Evolutionary conservation across 2,888 invertebrate species (phyloP).

Genomic region (Cephus runcator): DNA sequence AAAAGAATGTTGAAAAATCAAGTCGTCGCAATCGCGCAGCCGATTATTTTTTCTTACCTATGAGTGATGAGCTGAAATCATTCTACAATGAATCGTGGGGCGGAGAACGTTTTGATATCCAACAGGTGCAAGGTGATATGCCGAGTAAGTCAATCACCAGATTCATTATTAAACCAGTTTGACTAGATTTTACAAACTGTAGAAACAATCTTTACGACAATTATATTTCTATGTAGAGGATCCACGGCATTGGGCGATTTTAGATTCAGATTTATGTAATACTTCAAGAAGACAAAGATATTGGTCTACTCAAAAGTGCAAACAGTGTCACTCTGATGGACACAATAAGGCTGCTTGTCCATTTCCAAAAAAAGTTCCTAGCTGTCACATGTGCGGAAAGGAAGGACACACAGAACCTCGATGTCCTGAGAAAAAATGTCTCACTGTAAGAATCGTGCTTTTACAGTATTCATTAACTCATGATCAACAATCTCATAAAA

Average conservation of each 20-base stretch:
- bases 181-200: background rate
- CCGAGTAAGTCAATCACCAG: conserved; percentile 68
- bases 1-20: conserved; percentile 16
- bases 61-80: conserved; percentile 69
- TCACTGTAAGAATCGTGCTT: conserved; percentile 69
- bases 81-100: conserved; percentile 77
- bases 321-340: conserved; percentile 73
- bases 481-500: background rate
- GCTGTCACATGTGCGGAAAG: conserved; percentile 77
- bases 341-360: conserved; percentile 73
- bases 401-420: conserved; percentile 74
- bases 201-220: background rate
- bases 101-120: conserved; percentile 72
- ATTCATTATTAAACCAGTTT: background rate
- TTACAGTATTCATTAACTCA: no score
- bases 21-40: conserved; percentile 10
- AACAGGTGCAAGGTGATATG: conserved; percentile 72
- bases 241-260: conserved; percentile 52
- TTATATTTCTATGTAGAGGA: conserved; percentile 38
- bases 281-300: conserved; percentile 30
- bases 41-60: conserved; percentile 47
- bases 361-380: conserved; percentile 64
- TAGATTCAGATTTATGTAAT: conserved; percentile 46
- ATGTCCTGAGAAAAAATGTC: conserved; percentile 77
- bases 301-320: conserved; percentile 63